A percentile compares a stretch with the other conserved stretches of the same genome.
Conservation (phyloP, 1,140 invertebrate genomes). For the Dinoponera quadriceps region DNA sequence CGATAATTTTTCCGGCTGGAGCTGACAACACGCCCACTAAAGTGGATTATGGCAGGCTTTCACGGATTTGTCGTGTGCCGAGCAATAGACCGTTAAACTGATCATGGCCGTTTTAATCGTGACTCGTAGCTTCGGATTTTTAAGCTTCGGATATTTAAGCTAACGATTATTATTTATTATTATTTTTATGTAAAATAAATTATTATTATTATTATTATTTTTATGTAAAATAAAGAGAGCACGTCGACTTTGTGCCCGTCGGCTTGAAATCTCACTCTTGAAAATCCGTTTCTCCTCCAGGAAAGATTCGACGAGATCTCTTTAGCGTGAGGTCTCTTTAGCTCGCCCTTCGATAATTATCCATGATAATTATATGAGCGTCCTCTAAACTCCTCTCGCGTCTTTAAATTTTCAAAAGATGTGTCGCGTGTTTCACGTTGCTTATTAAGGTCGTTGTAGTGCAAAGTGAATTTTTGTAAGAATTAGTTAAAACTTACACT, state of each 20-base stretch:
- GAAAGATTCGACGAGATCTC: too few relatives aligned
- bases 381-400: too few relatives aligned
- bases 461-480: too few relatives aligned
- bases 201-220: too few relatives aligned
- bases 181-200: constrained; percentile 13
- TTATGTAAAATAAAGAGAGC: constrained; percentile 16
- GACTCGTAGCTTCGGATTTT: not conserved
- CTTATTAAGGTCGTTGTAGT: too few relatives aligned
- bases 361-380: too few relatives aligned
- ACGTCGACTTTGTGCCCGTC: not conserved
- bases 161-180: too few relatives aligned
- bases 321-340: too few relatives aligned
- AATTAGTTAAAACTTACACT: too few relatives aligned
- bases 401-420: too few relatives aligned
- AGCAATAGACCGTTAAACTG: constrained; percentile 34
- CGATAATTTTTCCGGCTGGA: constrained; percentile 41
- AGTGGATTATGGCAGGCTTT: constrained; percentile 34
- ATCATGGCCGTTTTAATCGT: constrained; percentile 13
- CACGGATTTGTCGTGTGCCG: not conserved
- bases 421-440: too few relatives aligned
- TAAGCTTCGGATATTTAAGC: constrained; percentile 25
- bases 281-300: not conserved
- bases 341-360: too few relatives aligned
- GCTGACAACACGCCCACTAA: not conserved
- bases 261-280: not conserved